Base-by-base conservation (phyloP, 1,140 invertebrate genomes). In the Zaprionus taronus region DNA sequence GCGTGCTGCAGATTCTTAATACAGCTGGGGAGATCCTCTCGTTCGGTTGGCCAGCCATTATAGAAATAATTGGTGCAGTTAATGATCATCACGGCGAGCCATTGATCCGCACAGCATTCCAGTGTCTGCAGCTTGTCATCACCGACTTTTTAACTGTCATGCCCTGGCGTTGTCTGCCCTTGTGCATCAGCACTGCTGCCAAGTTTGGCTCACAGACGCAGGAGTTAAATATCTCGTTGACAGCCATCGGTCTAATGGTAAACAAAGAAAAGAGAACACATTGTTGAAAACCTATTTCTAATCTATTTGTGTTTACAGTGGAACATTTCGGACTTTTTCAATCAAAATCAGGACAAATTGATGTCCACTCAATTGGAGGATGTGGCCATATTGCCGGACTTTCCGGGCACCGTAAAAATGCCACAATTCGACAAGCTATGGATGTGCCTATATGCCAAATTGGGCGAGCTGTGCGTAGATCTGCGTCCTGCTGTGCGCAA, bases 181-280 rank as follows among this genome's bases (percentile, higher is more conserved):
- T 98, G 3, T 98, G 98, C 90, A 96, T 99, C 11, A 97, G 98
- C 84, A 98, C 98, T 5, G 98, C 98, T 22, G 97, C 98, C 0
- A 98, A 98, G 91, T 99, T 99, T 94, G 98, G 98, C 0, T 96
- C 96, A 11, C 99, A 99, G 94, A 98, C 97, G 28, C 97, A 98
- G 93, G 98, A 99, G 93, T 94, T 99, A 17, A 99, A 99, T 93
- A 99, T 99, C 81, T 99, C 98, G 28, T 94, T 99, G n/a, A 99
- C 98, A 20, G 98, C 99, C 55, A 97, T 99, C 75, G 98, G 98
- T 62, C 94, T 99, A 24, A 97, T 99, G 97, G 98, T 99, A 93
- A 93, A 74, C 55, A 44, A 9, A 31, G 9, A 31, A 36, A 26
- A 15, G 20, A 12, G 1, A 49, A 2, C 2, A 41, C 44, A 22